Percentiles rank a stretch among this genome's conserved stretches.
These are phyloP conservation scores for Gadus chalcogrammus DNA, from an alignment of 2,113 vertebrate genomes.

Conservation along the genomic window DNA sequence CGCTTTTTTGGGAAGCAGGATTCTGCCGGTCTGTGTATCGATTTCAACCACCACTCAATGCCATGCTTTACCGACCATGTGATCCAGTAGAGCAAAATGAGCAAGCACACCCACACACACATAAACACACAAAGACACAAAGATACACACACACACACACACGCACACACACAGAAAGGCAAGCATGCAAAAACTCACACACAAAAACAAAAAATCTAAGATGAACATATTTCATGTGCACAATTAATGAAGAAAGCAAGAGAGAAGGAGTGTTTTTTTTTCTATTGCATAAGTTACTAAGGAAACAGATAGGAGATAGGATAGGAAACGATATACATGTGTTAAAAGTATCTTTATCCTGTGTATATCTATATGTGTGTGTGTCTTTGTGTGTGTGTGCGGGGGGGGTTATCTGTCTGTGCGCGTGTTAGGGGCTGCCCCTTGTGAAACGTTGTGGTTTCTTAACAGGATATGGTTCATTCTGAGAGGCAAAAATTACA, in stretches of 20 bases:
- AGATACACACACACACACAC: constrained; percentile 10
- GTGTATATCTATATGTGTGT: constrained; percentile 7
- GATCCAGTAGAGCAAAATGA: constrained; percentile 58
- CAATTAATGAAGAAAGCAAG: background rate
- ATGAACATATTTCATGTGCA: constrained; percentile 10
- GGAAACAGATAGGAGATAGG: background rate
- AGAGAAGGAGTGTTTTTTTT: background rate
- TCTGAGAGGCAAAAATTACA: constrained; percentile 36
- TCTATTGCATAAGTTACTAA: constrained; percentile 24
- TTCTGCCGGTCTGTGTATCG: constrained; percentile 53
- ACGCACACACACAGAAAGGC: background rate
- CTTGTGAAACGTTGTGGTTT: constrained; percentile 40
- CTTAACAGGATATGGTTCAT: constrained; percentile 61
- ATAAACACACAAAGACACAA: constrained; percentile 28
- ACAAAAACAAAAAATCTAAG: no score
- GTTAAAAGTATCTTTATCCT: constrained; percentile 40
- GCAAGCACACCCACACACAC: constrained; percentile 31
- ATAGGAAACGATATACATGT: constrained; percentile 44
- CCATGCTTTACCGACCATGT: constrained; percentile 73
- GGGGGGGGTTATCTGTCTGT: constrained; percentile 12
- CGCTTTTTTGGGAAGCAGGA: constrained; percentile 35
- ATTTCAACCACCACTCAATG: constrained; percentile 54
- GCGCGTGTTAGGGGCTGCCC: constrained; percentile 60
- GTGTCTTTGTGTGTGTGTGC: constrained; percentile 1
- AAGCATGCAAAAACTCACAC: no score